Evolutionary conservation across 1,140 invertebrate species (phyloP).

Genomic region (Megathymus violae): DNA sequence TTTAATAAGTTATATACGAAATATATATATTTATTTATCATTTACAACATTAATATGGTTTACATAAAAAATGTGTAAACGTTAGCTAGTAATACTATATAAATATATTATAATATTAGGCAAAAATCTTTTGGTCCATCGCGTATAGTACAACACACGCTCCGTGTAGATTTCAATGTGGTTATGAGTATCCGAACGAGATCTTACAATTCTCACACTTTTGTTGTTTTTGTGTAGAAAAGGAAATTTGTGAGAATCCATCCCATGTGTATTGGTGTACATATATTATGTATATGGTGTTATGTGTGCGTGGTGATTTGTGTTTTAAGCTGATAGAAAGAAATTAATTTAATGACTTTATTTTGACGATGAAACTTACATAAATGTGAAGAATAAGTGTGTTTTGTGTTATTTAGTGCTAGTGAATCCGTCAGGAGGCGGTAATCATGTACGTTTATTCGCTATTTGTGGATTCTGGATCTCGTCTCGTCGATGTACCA

Average conservation of each 20-base stretch:
- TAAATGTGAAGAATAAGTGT: conserved; percentile 79
- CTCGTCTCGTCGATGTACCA: conserved; percentile 83
- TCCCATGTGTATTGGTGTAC: conserved; percentile 70
- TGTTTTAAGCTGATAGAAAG: conserved; percentile 81
- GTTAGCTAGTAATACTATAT: too few species aligned
- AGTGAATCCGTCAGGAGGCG: conserved; percentile 81
- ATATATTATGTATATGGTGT: conserved; percentile 81
- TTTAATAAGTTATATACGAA: too few species aligned
- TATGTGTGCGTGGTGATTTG: conserved; percentile 84
- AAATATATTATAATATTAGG: too few species aligned
- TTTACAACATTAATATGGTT: too few species aligned
- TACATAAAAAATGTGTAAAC: too few species aligned
- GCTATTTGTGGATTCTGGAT: conserved; percentile 84
- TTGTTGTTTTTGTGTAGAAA: conserved; percentile 70
- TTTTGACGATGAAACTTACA: conserved; percentile 78
- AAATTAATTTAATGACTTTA: conserved; percentile 78
- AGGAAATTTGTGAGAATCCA: conserved; percentile 67
- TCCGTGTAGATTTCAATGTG: conserved; percentile 25
- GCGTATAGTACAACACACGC: conserved; percentile 2
- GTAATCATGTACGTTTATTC: conserved; percentile 82
- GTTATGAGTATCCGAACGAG: conserved; percentile 51
- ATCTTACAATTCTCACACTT: conserved; percentile 62
- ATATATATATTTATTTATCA: too few species aligned
- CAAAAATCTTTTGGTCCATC: neutral
- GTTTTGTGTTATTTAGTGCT: conserved; percentile 81